Conservation (phyloP, 2,113 vertebrate genomes). For the Nycticorax nycticorax region DNA sequence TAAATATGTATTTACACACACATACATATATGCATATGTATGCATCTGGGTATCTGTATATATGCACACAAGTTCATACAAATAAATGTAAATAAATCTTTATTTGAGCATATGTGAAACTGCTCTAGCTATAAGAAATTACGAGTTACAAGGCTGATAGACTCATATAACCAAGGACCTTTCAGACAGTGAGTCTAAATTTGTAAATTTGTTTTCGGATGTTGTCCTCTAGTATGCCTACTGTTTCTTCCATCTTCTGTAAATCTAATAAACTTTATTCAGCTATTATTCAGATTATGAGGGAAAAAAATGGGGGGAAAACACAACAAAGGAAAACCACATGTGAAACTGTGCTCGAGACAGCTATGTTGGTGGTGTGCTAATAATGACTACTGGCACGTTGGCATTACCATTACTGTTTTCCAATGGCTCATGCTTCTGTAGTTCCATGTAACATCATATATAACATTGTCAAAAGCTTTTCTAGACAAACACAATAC, state of each 20-base stretch:
- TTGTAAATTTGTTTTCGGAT: not conserved
- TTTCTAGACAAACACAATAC: not conserved
- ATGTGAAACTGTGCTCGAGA: not conserved
- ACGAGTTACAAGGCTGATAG: not conserved
- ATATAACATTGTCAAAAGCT: not conserved
- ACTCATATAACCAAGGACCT: not conserved
- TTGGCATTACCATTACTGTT: not conserved
- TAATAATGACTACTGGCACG: not conserved
- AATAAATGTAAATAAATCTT: not conserved
- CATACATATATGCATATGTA: not conserved
- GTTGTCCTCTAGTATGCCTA: not conserved
- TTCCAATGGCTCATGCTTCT: not conserved
- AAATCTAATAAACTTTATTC: not conserved
- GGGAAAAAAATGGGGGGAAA: not conserved
- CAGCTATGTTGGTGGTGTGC: too few species aligned
- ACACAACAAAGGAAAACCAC: not conserved
- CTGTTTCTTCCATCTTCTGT: not conserved
- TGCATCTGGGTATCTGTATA: not conserved
- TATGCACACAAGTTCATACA: not conserved
- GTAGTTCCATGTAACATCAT: not conserved
- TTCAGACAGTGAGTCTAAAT: not conserved
- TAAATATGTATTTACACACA: not conserved
- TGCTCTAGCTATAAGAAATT: not conserved
- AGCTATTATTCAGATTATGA: not conserved
- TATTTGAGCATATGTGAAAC: not conserved